Conservation (phyloP, 2,797 vertebrate genomes). For the Rhodeus uyekii region DNA sequence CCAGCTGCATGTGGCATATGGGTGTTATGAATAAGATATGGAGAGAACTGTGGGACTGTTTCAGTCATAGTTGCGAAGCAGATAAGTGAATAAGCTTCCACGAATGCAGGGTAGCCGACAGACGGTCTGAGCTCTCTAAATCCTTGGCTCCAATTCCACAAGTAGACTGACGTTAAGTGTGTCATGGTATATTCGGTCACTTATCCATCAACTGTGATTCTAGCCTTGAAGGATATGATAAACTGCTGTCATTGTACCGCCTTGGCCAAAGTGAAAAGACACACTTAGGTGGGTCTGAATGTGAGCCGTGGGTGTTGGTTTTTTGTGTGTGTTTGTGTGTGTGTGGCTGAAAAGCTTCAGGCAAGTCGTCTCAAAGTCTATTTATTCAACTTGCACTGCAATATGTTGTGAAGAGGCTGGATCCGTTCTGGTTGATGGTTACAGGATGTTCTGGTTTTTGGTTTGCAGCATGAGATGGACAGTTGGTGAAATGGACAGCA, state of each 20-base stretch:
- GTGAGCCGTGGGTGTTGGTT: constrained; percentile 61
- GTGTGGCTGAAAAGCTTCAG: not conserved
- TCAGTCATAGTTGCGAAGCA: constrained; percentile 27
- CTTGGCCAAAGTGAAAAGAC: not conserved
- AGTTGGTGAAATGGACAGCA: constrained; percentile 45
- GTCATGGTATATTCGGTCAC: constrained; percentile 75
- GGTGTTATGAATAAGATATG: constrained; percentile 45
- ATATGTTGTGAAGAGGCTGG: constrained; percentile 29
- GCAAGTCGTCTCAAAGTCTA: not conserved
- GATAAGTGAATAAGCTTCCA: constrained; percentile 33
- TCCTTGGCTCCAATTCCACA: constrained; percentile 24
- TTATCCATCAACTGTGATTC: constrained; percentile 73
- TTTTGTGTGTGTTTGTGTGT: too few relatives aligned
- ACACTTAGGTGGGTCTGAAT: constrained; percentile 3
- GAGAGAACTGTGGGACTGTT: constrained; percentile 19
- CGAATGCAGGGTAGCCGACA: constrained; percentile 21
- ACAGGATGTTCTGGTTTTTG: constrained; percentile 48
- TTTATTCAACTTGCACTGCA: constrained; percentile 16
- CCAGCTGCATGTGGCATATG: constrained; percentile 28
- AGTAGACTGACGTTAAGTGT: constrained; percentile 60
- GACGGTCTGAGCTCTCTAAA: constrained; percentile 38
- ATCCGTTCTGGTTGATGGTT: constrained; percentile 23
- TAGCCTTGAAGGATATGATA: constrained; percentile 78
- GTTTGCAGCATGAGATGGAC: constrained; percentile 33
- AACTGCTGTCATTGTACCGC: constrained; percentile 75